Percentiles rank a stretch among this genome's conserved stretches.
Evolutionary conservation across 1,140 invertebrate genomes (phyloP).

Genomic region (Bombus sibiricus): DNA sequence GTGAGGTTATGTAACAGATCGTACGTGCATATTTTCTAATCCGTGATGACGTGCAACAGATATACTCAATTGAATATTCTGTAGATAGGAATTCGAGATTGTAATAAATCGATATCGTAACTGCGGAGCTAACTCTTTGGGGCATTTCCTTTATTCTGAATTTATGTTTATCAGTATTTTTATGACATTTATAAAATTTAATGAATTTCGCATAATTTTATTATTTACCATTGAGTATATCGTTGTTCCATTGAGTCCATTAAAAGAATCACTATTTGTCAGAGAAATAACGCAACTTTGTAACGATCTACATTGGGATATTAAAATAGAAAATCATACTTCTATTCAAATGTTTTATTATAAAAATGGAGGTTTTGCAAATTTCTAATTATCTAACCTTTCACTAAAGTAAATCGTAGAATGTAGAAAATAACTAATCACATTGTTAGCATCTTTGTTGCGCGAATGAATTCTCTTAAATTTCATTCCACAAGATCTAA

Average conservation of each 20-base stretch:
- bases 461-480: not conserved
- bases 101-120: constrained; percentile 6
- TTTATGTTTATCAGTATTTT: not conserved
- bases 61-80: constrained; percentile 28
- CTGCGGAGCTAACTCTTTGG: not conserved
- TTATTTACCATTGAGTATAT: too few relatives aligned
- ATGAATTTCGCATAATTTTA: not conserved
- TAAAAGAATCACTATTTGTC: too few relatives aligned
- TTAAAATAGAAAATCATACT: too few relatives aligned
- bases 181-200: not conserved
- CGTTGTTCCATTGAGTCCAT: too few relatives aligned
- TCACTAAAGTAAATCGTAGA: not conserved
- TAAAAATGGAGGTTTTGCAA: not conserved
- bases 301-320: too few relatives aligned
- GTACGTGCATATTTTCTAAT: constrained; percentile 29
- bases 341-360: too few relatives aligned
- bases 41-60: constrained; percentile 16
- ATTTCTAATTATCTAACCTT: not conserved
- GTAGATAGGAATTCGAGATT: constrained; percentile 24
- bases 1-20: constrained; percentile 6
- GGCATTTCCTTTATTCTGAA: too few relatives aligned
- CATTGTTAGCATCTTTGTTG: not conserved
- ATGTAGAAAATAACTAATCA: not conserved
- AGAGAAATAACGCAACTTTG: too few relatives aligned
- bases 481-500: too few relatives aligned